These are phyloP conservation scores for Sminthurinus signatus DNA, from an alignment of 1,140 invertebrate species.

Conservation along the genomic window DNA sequence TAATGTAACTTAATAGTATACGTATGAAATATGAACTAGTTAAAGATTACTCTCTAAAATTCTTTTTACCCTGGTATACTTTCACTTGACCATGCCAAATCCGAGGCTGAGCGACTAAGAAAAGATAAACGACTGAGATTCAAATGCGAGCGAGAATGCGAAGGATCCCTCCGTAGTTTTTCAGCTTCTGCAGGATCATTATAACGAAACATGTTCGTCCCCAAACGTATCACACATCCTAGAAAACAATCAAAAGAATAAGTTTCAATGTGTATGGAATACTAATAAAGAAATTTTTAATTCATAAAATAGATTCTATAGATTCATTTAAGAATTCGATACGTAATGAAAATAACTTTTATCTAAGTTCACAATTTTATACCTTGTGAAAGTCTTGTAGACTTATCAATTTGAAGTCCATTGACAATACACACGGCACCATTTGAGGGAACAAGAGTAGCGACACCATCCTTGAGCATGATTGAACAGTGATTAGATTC, in stretches of 20 bases:
- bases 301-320: not conserved
- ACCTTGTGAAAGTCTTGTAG: constrained; percentile 68
- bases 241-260: constrained; percentile 36
- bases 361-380: constrained; percentile 1
- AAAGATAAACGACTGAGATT: constrained; percentile 76
- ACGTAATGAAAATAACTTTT: too few relatives aligned
- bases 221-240: constrained; percentile 76
- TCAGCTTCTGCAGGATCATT: constrained; percentile 87
- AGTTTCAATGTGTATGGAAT: too few relatives aligned
- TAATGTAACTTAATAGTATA: too few relatives aligned
- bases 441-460: constrained; percentile 65
- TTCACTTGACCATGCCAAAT: constrained; percentile 69
- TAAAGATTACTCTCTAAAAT: too few relatives aligned
- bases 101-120: constrained; percentile 72
- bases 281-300: too few relatives aligned
- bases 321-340: too few relatives aligned
- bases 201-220: constrained; percentile 87
- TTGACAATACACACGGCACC: constrained; percentile 76
- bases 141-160: constrained; percentile 53
- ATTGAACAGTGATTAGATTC: constrained; percentile 76
- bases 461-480: constrained; percentile 62
- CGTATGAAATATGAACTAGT: too few relatives aligned
- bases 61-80: too few relatives aligned
- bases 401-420: constrained; percentile 64
- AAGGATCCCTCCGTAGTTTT: constrained; percentile 64